Base-by-base conservation (phyloP, 2,888 invertebrate genomes). In the Metellina segmentata region DNA sequence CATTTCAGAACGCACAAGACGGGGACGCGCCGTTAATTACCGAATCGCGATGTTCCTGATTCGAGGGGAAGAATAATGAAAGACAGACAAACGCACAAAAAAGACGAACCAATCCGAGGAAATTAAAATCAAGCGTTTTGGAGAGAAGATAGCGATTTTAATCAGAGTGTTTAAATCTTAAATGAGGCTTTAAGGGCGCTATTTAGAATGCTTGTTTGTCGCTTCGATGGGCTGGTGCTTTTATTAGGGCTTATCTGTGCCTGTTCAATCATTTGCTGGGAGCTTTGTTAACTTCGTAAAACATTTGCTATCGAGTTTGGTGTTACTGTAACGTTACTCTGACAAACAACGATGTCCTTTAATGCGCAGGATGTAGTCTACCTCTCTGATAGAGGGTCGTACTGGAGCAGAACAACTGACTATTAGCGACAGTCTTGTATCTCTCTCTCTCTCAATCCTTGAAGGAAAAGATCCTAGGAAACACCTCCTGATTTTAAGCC, bases 11-110 rank as follows among this genome's bases (percentile, higher is more conserved):
- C 75, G 16, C 72, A n/a, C n/a, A 72, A 51, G 61, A 11, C 75
- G 13, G 51, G n/a, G 19, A 75, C n/a, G 13, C 7, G 16, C 20
- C 85, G 75, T 85, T 85, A 85, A 85, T 85, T 85, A 75, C 53
- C 34, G 48, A n/a, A n/a, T n/a, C n/a, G n/a, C n/a, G n/a, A 75
- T 85, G n/a, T 53, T 48, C 75, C 74, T 82, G 71, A 49, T 19
- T 19, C 2, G 16, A 69, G 11, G 69, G 16, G 11, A n/a, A 69
- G 19, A 77, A 51, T 9, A 77, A 52, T 52, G 19, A 51, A 52
- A 72, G 20, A 34, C 20, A 72, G 72, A 34, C 34, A 34, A 34
- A 34, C 34, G 34, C 34, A n/a, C n/a, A 34, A 61, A 61, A 61
- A 61, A 61, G 61, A 5, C 61, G 13, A 16, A 61, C 13, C 11